Conservation (phyloP, 2,797 vertebrate genomes). For the Sebastes reedi region DNA sequence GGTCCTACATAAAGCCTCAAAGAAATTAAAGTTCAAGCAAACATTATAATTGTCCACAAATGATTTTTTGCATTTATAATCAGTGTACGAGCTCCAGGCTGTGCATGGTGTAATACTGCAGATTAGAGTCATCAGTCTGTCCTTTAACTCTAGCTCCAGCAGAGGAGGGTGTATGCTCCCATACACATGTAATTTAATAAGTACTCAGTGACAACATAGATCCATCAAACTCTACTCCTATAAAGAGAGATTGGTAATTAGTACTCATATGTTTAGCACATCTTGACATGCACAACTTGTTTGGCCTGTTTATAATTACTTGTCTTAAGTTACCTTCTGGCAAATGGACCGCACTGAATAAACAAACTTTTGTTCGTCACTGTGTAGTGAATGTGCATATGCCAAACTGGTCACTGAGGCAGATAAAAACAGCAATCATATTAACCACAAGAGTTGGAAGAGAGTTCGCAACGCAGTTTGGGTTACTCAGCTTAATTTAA, state of each 20-base stretch:
- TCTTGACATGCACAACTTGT: background rate
- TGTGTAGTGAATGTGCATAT: slow-evolving; percentile 15
- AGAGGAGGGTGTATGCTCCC: background rate
- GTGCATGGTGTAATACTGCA: background rate
- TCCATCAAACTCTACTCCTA: background rate
- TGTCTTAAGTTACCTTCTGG: slow-evolving; percentile 21
- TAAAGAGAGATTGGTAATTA: slow-evolving; percentile 19
- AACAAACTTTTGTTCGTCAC: slow-evolving; percentile 4
- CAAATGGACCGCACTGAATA: slow-evolving; percentile 7
- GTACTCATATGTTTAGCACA: background rate
- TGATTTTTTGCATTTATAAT: slow-evolving; percentile 24
- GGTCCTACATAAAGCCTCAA: background rate
- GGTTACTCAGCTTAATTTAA: slow-evolving; percentile 56
- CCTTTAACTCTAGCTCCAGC: background rate
- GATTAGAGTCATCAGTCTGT: slow-evolving; percentile 25
- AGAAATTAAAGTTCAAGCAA: slow-evolving; percentile 35
- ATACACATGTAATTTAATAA: background rate
- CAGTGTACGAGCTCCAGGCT: slow-evolving; percentile 15
- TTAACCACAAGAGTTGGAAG: slow-evolving; percentile 44
- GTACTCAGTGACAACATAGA: background rate
- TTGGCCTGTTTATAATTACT: slow-evolving; percentile 28
- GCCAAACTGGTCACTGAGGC: slow-evolving; percentile 47
- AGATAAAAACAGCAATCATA: slow-evolving; percentile 49
- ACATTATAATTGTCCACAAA: slow-evolving; percentile 36
- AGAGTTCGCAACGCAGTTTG: slow-evolving; percentile 36